A percentile compares a stretch with the other conserved stretches of the same genome.
phyloP scores from a whole-genome alignment of 1,140 invertebrate species.

The Glossosoma conforme region DNA sequence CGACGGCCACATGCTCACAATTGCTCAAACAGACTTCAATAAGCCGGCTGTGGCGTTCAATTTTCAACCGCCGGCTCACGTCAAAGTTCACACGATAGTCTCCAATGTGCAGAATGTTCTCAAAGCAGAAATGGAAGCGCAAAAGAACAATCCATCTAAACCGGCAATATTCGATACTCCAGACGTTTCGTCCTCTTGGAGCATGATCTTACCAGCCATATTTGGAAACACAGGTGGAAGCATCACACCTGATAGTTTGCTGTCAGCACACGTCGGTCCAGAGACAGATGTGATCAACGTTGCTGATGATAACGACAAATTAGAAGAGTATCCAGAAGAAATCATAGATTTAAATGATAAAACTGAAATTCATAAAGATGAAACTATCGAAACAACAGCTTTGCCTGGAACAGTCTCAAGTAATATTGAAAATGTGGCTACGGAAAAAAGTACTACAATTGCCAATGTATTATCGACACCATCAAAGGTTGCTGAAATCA shows the following conservation, averaged over 20 bases:
- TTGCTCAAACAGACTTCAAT: constrained; percentile 41
- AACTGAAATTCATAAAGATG: too few relatives aligned
- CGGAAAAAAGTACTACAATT: neutral
- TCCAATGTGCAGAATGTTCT: constrained; percentile 76
- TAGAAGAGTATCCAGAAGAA: neutral
- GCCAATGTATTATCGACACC: neutral
- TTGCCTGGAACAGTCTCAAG: too few relatives aligned
- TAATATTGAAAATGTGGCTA: too few relatives aligned
- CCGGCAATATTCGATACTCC: constrained; percentile 59
- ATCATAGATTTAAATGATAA: constrained; percentile 20
- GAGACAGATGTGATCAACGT: constrained; percentile 53
- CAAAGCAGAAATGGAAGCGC: constrained; percentile 66
- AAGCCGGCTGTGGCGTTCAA: constrained; percentile 46
- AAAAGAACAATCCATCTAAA: constrained; percentile 56
- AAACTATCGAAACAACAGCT: too few relatives aligned
- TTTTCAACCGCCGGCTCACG: constrained; percentile 50
- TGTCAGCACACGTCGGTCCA: constrained; percentile 49
- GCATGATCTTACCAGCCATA: constrained; percentile 70
- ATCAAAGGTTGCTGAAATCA: neutral
- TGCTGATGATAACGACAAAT: constrained; percentile 21
- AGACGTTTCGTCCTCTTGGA: constrained; percentile 71
- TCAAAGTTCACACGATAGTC: constrained; percentile 72
- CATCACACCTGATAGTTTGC: constrained; percentile 52
- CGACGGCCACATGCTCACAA: constrained; percentile 47
- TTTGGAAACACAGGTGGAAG: constrained; percentile 65